These are phyloP conservation scores for Drosophila niveifrons DNA, from an alignment of 2,888 invertebrate genomes.

Conservation along the genomic window DNA sequence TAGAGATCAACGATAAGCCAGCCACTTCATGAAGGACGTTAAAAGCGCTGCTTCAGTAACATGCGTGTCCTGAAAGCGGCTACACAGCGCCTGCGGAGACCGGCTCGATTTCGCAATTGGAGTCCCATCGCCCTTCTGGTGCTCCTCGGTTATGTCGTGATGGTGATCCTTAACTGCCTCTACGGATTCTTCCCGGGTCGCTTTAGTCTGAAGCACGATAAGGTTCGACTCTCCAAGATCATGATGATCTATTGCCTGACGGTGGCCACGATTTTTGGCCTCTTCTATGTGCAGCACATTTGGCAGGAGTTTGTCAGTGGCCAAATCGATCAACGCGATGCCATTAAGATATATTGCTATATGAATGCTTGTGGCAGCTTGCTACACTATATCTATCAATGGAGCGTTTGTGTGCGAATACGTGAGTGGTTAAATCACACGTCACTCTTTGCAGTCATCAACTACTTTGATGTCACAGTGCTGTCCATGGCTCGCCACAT, in stretches of 20 bases:
- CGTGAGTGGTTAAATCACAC: slow-evolving; percentile 58
- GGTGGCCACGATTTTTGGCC: not conserved
- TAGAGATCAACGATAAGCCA: not conserved
- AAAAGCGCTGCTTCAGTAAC: slow-evolving; percentile 4
- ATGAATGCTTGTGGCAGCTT: slow-evolving; percentile 71
- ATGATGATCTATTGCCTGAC: slow-evolving; percentile 10
- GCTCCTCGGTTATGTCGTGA: not conserved
- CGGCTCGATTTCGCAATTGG: not conserved
- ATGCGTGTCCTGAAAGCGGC: slow-evolving; percentile 9
- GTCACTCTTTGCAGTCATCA: slow-evolving; percentile 53
- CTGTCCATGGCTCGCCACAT: slow-evolving; percentile 27
- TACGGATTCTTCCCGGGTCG: slow-evolving; percentile 11
- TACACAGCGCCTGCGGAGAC: not conserved
- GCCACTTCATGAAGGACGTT: not conserved
- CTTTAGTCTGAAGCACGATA: not conserved
- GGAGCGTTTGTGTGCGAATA: slow-evolving; percentile 24
- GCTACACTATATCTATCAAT: slow-evolving; percentile 63
- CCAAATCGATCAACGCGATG: slow-evolving; percentile 66
- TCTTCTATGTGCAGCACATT: slow-evolving; percentile 9
- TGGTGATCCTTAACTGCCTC: not conserved
- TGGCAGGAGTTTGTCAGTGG: slow-evolving; percentile 16
- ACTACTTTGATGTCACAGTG: slow-evolving; percentile 62
- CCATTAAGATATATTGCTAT: slow-evolving; percentile 71
- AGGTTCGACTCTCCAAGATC: not conserved
- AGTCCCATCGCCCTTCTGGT: slow-evolving; percentile 2